phyloP scores from a whole-genome alignment of 1,140 invertebrate species.

The Sminthurides bifidus region DNA sequence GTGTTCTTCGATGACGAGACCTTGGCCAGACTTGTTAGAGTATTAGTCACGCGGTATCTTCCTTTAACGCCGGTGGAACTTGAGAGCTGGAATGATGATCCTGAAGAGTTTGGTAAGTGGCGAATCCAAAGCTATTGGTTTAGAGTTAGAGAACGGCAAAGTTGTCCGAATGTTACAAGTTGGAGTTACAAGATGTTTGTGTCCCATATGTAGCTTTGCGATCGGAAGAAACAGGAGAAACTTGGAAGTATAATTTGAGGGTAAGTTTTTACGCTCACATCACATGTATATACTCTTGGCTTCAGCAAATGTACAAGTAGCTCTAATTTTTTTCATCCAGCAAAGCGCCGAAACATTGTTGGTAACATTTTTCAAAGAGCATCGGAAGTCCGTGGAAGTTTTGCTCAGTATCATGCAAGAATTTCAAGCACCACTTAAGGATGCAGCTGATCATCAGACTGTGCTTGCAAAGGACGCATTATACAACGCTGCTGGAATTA shows the following conservation, averaged over 20 bases:
- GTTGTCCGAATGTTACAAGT: background rate
- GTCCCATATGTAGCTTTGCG: constrained; percentile 26
- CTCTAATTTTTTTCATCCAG: constrained; percentile 40
- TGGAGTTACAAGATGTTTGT: background rate
- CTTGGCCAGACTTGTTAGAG: constrained; percentile 63
- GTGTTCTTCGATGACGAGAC: constrained; percentile 57
- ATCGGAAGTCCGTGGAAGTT: constrained; percentile 53
- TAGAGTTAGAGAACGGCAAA: background rate
- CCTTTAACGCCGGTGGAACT: constrained; percentile 70
- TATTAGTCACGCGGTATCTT: constrained; percentile 78
- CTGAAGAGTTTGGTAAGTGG: constrained; percentile 66
- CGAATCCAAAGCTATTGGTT: background rate
- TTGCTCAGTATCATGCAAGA: constrained; percentile 58
- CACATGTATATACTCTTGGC: background rate
- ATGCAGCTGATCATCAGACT: constrained; percentile 55
- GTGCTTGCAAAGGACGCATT: constrained; percentile 43
- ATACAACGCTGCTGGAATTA: constrained; percentile 80
- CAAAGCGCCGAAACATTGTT: constrained; percentile 79
- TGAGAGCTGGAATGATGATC: constrained; percentile 76
- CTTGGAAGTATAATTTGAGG: constrained; percentile 80
- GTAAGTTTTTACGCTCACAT: constrained; percentile 42
- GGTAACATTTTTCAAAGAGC: constrained; percentile 68
- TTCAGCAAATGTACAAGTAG: background rate
- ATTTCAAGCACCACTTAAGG: constrained; percentile 45
- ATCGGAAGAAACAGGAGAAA: constrained; percentile 69